These are phyloP conservation scores for Eurypyga helias DNA, from an alignment of 2,113 vertebrate species.

Conservation along the genomic window DNA sequence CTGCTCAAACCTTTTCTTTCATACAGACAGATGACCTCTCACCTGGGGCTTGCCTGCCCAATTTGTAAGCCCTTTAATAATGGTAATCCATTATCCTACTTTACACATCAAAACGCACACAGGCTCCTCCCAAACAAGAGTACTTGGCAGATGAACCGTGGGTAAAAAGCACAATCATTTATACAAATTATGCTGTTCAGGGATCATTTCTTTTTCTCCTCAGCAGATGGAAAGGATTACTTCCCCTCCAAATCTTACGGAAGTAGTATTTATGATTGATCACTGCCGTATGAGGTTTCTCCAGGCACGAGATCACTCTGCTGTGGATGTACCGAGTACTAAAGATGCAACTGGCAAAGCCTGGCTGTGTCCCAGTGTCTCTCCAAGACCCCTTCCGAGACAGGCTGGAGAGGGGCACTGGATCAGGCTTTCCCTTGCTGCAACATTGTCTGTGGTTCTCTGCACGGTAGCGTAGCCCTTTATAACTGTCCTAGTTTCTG, in stretches of 20 bases:
- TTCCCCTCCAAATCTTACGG: background rate
- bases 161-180: background rate
- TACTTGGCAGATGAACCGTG: background rate
- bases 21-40: conserved; percentile 31
- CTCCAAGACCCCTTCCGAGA: background rate
- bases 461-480: background rate
- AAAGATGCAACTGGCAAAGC: background rate
- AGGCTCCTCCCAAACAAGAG: background rate
- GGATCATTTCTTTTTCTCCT: background rate
- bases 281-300: background rate
- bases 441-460: fast-evolving
- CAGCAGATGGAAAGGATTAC: background rate
- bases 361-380: background rate
- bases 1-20: background rate
- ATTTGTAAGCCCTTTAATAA: conserved; percentile 55
- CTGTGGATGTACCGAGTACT: background rate
- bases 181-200: background rate
- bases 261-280: background rate
- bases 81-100: background rate
- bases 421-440: background rate
- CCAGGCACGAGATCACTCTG: background rate
- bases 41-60: background rate
- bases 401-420: background rate
- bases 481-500: background rate
- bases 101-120: conserved; percentile 45